phyloP scores from a whole-genome alignment of 2,797 vertebrate species.

The Nasua narica region DNA sequence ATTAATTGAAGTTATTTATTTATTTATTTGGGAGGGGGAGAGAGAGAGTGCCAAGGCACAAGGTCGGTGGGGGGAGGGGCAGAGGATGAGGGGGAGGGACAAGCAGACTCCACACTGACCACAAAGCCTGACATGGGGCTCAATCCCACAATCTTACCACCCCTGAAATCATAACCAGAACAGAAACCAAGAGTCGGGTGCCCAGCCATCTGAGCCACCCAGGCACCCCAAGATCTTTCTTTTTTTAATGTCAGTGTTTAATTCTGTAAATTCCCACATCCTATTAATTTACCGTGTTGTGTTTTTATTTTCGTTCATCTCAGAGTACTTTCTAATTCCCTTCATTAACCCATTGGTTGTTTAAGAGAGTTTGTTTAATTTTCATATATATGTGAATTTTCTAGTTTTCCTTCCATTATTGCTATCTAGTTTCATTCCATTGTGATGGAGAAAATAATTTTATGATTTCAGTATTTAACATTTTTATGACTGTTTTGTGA shows the following conservation, averaged over 20 bases:
- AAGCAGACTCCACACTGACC: background rate
- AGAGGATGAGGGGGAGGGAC: background rate
- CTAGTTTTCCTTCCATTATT: background rate
- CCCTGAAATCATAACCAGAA: background rate
- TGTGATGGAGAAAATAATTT: background rate
- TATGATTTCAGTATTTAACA: background rate
- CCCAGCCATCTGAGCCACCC: background rate
- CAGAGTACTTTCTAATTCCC: background rate
- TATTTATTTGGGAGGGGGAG: too few species aligned
- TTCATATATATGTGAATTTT: background rate
- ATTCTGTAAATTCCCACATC: background rate
- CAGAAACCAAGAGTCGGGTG: background rate
- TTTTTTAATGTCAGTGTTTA: background rate
- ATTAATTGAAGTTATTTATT: too few species aligned
- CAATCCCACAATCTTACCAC: background rate
- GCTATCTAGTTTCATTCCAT: background rate
- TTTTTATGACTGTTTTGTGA: background rate
- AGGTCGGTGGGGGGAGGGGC: rapidly evolving
- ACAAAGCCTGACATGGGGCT: background rate
- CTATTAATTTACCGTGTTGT: background rate
- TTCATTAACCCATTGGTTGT: background rate
- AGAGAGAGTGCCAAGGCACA: background rate
- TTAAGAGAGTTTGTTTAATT: slow-evolving; percentile 19
- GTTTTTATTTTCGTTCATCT: background rate
- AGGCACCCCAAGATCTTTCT: background rate